These are phyloP conservation scores for Bombylius discolor DNA, from an alignment of 2,888 invertebrate genomes.

Conservation along the genomic window DNA sequence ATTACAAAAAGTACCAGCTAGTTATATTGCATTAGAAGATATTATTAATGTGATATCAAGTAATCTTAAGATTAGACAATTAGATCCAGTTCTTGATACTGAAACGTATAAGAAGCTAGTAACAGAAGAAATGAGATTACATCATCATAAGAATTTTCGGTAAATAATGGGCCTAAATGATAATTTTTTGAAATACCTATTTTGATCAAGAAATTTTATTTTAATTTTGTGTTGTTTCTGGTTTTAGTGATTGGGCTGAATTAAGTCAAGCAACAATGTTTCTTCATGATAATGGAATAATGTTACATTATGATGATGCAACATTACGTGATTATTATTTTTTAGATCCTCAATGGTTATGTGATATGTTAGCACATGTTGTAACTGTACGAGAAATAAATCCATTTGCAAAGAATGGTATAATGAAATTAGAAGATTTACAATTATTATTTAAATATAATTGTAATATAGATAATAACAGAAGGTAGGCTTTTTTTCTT, in stretches of 20 bases:
- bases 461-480: conserved; percentile 55
- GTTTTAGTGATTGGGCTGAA: conserved; percentile 67
- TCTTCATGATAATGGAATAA: conserved; percentile 92
- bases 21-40: conserved; percentile 88
- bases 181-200: no score
- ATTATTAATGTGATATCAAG: conserved; percentile 70
- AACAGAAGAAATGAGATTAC: conserved; percentile 34
- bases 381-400: conserved; percentile 96
- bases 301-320: conserved; percentile 89
- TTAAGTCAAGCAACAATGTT: conserved; percentile 92
- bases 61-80: conserved; percentile 52
- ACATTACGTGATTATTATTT: conserved; percentile 91
- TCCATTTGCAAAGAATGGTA: conserved; percentile 81
- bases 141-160: conserved; percentile 34
- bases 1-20: conserved; percentile 90
- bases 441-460: conserved; percentile 87
- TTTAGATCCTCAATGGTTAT: conserved; percentile 95
- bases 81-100: conserved; percentile 73
- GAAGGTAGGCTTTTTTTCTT: conserved; percentile 29
- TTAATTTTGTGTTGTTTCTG: neutral
- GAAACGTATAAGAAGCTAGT: conserved; percentile 52
- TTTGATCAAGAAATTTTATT: neutral
- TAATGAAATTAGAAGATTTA: conserved; percentile 89
- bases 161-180: conserved; percentile 4
- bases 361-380: conserved; percentile 93